Evolutionary conservation across 2,888 invertebrate species (phyloP).

Genomic region (Acleris laterana): DNA sequence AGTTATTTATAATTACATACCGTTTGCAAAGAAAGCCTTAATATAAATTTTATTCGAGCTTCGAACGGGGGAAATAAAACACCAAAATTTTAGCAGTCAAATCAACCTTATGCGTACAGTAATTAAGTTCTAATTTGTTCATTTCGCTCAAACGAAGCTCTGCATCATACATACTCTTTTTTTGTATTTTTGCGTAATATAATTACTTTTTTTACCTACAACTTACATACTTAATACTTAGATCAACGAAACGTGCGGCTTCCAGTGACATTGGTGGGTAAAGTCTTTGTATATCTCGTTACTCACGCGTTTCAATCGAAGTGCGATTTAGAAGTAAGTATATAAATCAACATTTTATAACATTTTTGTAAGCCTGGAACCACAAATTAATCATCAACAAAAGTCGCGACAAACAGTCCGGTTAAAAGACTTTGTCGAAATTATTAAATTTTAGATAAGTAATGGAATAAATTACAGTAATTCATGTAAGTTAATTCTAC

Average conservation of each 20-base stretch:
- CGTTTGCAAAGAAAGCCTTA: slow-evolving; percentile 75
- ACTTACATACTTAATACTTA: slow-evolving; percentile 83
- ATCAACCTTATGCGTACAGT: slow-evolving; percentile 53
- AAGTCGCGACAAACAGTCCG: slow-evolving; percentile 41
- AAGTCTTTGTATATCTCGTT: slow-evolving; percentile 70
- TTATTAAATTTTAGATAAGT: slow-evolving; percentile 13
- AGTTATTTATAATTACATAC: slow-evolving; percentile 37
- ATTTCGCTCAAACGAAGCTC: slow-evolving; percentile 76
- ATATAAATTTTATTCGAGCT: slow-evolving; percentile 64
- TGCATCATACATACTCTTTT: slow-evolving; percentile 62
- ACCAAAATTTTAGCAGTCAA: slow-evolving; percentile 51
- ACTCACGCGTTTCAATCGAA: slow-evolving; percentile 63
- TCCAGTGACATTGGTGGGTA: slow-evolving; percentile 82
- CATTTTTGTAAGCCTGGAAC: slow-evolving; percentile 47
- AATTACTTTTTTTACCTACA: slow-evolving; percentile 72
- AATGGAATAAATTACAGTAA: slow-evolving; percentile 29
- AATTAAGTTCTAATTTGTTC: slow-evolving; percentile 42
- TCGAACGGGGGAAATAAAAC: slow-evolving; percentile 67
- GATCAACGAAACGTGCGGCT: slow-evolving; percentile 79
- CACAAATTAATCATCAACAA: slow-evolving; percentile 57
- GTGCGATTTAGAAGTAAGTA: slow-evolving; percentile 57
- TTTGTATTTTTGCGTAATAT: slow-evolving; percentile 67
- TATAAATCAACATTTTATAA: slow-evolving; percentile 44
- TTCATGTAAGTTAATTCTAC: slow-evolving; percentile 31
- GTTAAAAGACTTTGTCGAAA: slow-evolving; percentile 25